Evolutionary conservation across 2,888 invertebrate genomes (phyloP).

Genomic region (Lapara coniferarum): DNA sequence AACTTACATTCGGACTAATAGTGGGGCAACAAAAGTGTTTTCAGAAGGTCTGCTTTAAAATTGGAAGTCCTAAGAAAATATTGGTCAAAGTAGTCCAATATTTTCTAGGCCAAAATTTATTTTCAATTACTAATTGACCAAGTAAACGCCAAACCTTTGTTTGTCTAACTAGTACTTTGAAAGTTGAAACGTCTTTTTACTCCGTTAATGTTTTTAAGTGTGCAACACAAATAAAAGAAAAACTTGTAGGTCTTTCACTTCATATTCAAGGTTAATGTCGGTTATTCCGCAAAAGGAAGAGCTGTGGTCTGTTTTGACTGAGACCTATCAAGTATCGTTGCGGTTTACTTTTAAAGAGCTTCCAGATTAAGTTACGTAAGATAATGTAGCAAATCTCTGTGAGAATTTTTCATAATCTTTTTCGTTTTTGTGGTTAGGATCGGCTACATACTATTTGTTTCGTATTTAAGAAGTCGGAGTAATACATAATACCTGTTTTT

Average conservation of each 20-base stretch:
- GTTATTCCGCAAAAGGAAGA: conserved; percentile 10
- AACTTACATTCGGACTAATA: conserved; percentile 30
- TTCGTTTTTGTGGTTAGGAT: neutral
- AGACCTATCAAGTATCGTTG: conserved; percentile 16
- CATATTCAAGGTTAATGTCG: neutral
- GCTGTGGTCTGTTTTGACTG: conserved; percentile 16
- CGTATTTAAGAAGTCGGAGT: neutral
- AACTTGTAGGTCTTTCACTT: neutral
- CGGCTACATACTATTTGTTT: neutral
- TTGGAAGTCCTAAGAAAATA: too few relatives aligned
- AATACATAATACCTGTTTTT: neutral
- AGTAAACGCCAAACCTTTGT: too few relatives aligned
- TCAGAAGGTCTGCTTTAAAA: conserved; percentile 9
- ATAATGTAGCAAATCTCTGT: conserved; percentile 11
- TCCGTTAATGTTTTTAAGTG: too few relatives aligned
- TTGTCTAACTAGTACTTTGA: too few relatives aligned
- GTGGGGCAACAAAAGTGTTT: neutral
- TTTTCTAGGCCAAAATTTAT: too few relatives aligned
- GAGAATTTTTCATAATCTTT: conserved; percentile 16
- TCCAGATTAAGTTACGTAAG: conserved; percentile 4
- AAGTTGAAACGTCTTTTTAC: too few relatives aligned
- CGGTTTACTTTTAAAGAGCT: conserved; percentile 14
- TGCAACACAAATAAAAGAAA: neutral
- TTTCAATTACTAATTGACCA: too few relatives aligned
- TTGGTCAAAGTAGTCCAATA: too few relatives aligned